Evolutionary conservation across 2,797 vertebrate species (phyloP), one percentile per base, ranked within the genome.

Genomic region (Oceanodroma leucorhoa): DNA sequence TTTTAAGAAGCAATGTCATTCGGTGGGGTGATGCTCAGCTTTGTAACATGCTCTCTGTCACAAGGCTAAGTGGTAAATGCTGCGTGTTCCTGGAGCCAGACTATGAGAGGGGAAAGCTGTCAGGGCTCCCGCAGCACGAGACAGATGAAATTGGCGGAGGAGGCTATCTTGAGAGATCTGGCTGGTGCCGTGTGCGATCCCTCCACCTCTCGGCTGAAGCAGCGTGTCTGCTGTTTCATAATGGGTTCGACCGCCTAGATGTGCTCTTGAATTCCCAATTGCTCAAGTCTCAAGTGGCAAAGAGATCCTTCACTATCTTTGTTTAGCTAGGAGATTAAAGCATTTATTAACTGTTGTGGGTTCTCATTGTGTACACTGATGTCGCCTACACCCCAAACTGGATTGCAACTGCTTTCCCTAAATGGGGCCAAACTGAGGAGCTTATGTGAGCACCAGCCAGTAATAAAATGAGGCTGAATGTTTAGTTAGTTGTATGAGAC

Each of bases 401-500:
- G 34, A 34, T 26, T 34, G 2, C 40, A 66, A 14, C 48, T 1
- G 1, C 12, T 83, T 46, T 38, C 36, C 76, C 46, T 77, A 46
- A 82, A 27, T 13, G 19, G 30, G 58, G 29, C 45, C 53, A 82
- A 55, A 51, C 36, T 23, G 29, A 71, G 66, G 41, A 58, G 43
- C 11, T 19, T 13, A 7, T 22, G 14, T 45, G 93, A 81, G 70
- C 38, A 61, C 18, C 38, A 78, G 43, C 11, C 57, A 60, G 34
- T 41, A 80, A 38, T 10, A 38, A 91, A 82, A 84, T 29, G 18
- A 70, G 72, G 14, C 30, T 46, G 36, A 58, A 57, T 41, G n/a
- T 82, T 57, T 83, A 77, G 77, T 83, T 81, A 89, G 34, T n/a
- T 72, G 15, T 60, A 29, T 64, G 54, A 91, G n/a, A 20, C 58